Evolutionary conservation across 2,888 invertebrate species (phyloP).

Genomic region (Spodoptera exigua): DNA sequence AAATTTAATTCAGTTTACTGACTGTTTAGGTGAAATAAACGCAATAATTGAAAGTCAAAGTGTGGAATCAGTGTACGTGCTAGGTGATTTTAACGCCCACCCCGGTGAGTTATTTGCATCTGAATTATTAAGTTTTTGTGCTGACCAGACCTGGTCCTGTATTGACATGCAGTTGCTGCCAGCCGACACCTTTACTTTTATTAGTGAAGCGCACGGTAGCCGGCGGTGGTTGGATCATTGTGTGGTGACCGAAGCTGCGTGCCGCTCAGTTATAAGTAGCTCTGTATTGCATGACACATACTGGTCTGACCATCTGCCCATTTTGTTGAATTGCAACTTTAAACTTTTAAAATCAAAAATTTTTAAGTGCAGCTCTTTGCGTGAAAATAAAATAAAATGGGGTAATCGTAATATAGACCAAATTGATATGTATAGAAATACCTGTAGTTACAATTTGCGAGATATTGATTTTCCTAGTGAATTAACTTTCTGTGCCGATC

Average conservation of each 20-base stretch:
- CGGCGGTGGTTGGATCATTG: slow-evolving; percentile 18
- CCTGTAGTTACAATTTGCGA: background rate
- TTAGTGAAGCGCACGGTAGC: slow-evolving; percentile 2
- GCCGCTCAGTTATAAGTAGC: background rate
- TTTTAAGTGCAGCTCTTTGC: background rate
- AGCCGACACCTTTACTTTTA: background rate
- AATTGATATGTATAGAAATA: background rate
- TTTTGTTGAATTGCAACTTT: slow-evolving; percentile 4
- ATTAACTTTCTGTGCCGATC: background rate
- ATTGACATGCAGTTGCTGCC: background rate
- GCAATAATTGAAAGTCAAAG: slow-evolving; percentile 2
- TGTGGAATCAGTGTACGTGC: slow-evolving; percentile 12
- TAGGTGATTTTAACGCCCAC: too few species aligned
- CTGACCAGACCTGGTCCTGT: slow-evolving; percentile 12
- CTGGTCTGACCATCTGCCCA: slow-evolving; percentile 15
- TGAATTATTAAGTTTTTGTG: slow-evolving; percentile 12
- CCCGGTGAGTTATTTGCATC: slow-evolving; percentile 1
- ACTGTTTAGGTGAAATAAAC: slow-evolving; percentile 5
- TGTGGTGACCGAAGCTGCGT: slow-evolving; percentile 14
- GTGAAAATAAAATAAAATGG: background rate
- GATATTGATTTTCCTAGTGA: background rate
- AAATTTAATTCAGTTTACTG: slow-evolving; percentile 11
- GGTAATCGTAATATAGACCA: background rate
- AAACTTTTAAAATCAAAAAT: slow-evolving; percentile 1
- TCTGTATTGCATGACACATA: slow-evolving; percentile 7